These are phyloP conservation scores for Rattus norvegicus DNA, from an alignment of 2,113 vertebrate genomes.

Conservation along the genomic window DNA sequence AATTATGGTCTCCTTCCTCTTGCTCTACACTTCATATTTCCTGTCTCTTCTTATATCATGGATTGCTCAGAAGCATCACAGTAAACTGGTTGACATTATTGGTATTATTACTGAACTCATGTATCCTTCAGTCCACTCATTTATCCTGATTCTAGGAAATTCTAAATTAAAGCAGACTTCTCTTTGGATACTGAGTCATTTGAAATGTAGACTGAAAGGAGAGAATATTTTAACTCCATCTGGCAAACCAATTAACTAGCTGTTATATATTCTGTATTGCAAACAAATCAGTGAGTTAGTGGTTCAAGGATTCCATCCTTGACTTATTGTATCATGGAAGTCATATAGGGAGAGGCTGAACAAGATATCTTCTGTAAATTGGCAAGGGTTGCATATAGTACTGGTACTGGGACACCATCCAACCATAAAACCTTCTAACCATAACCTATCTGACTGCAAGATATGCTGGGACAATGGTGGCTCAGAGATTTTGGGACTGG, in stretches of 20 bases:
- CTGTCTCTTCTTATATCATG: background rate
- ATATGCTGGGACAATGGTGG: background rate
- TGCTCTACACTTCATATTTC: background rate
- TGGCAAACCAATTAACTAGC: too few relatives aligned
- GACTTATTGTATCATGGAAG: background rate
- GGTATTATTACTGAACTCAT: background rate
- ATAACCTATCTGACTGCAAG: background rate
- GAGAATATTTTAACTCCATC: background rate
- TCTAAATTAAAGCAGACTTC: slow-evolving; percentile 7
- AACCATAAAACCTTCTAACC: background rate
- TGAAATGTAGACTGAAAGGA: background rate
- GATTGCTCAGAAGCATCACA: background rate
- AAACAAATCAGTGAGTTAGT: background rate
- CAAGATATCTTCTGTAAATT: background rate
- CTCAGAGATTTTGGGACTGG: background rate
- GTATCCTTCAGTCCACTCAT: slow-evolving; percentile 18
- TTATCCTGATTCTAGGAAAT: slow-evolving; percentile 26
- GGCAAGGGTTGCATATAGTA: background rate
- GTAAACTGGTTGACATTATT: rapidly evolving
- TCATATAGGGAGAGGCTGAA: background rate
- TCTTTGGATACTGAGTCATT: background rate
- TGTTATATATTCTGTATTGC: background rate
- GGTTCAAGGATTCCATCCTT: background rate
- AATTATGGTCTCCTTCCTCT: background rate
- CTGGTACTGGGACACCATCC: background rate